phyloP scores from a whole-genome alignment of 2,113 vertebrate genomes.

The Archilochus colubris region DNA sequence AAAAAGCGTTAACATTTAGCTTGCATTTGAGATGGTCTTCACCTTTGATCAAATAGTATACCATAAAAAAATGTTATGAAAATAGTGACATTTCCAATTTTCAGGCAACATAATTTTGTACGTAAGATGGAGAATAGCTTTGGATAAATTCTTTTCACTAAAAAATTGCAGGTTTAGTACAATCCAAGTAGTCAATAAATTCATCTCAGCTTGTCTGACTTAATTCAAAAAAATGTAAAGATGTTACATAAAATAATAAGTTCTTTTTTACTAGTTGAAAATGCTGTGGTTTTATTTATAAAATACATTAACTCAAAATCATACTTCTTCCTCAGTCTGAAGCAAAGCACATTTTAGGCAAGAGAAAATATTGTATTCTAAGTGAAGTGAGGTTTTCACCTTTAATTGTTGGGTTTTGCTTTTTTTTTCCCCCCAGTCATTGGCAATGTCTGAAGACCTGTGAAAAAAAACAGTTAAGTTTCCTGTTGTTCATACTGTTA shows the following conservation, averaged over 20 bases:
- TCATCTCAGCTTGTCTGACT: background rate
- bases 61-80: background rate
- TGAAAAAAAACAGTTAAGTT: background rate
- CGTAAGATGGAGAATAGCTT: background rate
- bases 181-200: background rate
- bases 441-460: background rate
- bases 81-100: background rate
- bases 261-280: background rate
- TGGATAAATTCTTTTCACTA: background rate
- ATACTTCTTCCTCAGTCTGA: background rate
- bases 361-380: background rate
- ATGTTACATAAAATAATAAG: background rate
- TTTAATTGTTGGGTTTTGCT: accelerated
- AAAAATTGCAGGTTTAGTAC: background rate
- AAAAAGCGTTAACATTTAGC: slow-evolving; percentile 7
- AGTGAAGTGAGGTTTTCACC: accelerated
- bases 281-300: accelerated
- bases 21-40: background rate
- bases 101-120: background rate
- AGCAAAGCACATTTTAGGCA: background rate
- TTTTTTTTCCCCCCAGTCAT: too few species aligned
- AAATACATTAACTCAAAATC: background rate
- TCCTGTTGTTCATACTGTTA: background rate
- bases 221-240: background rate
- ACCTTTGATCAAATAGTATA: background rate